These are phyloP conservation scores for Sebastolobus altivelis DNA, from an alignment of 2,797 vertebrate genomes.

Conservation along the genomic window DNA sequence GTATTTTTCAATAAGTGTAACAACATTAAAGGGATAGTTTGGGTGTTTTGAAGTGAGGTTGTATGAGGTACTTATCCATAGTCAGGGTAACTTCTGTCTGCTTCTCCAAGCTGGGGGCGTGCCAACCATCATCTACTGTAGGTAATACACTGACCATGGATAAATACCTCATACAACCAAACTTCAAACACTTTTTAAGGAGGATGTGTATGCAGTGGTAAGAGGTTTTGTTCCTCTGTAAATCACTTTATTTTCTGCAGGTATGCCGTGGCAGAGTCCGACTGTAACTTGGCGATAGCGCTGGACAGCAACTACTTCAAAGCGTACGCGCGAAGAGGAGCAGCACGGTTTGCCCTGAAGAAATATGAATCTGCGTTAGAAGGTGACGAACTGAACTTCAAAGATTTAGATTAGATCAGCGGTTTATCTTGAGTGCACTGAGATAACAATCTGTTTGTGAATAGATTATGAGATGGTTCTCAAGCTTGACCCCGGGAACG, in stretches of 20 bases:
- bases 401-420: not conserved
- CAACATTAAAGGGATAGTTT: too few relatives aligned
- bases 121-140: too few relatives aligned
- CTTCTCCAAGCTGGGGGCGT: too few relatives aligned
- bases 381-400: slow-evolving; percentile 79
- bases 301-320: slow-evolving; percentile 90
- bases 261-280: slow-evolving; percentile 95
- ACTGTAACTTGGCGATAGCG: slow-evolving; percentile 94
- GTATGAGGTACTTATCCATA: too few relatives aligned
- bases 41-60: too few relatives aligned
- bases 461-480: slow-evolving; percentile 94
- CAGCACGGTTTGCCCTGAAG: slow-evolving; percentile 87
- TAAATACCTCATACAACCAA: too few relatives aligned
- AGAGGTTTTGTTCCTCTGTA: not conserved
- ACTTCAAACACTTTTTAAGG: too few relatives aligned
- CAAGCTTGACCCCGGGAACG: slow-evolving; percentile 89
- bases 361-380: slow-evolving; percentile 90
- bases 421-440: rapidly evolving
- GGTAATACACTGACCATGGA: too few relatives aligned
- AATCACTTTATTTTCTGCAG: slow-evolving; percentile 70
- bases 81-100: too few relatives aligned
- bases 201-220: rapidly evolving
- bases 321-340: slow-evolving; percentile 91
- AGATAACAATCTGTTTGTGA: slow-evolving; percentile 18
- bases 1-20: not conserved